These are phyloP conservation scores for Patella depressa DNA, from an alignment of 2,888 invertebrate genomes.

Conservation along the genomic window DNA sequence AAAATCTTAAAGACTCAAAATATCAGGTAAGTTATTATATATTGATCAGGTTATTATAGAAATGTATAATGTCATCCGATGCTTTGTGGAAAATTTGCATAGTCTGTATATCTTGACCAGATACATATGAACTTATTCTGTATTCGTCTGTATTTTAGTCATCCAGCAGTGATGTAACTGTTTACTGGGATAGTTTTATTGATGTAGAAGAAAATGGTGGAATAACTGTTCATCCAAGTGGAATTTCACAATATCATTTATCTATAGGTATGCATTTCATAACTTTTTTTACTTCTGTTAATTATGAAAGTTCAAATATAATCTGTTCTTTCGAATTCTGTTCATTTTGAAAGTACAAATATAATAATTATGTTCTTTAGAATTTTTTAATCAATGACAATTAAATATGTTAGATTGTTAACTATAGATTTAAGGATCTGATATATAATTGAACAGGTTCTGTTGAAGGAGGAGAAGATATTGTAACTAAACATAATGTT, in stretches of 20 bases:
- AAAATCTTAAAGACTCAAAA: conserved; percentile 17
- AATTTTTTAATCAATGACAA: too few species aligned
- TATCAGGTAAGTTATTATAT: conserved; percentile 12
- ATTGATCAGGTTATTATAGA: neutral
- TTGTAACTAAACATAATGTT: conserved; percentile 40
- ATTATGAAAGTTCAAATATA: too few species aligned
- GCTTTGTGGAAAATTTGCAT: too few species aligned
- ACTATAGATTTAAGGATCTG: neutral
- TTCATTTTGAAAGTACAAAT: too few species aligned
- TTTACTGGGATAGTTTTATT: conserved; percentile 16
- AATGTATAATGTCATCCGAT: too few species aligned
- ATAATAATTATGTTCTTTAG: too few species aligned
- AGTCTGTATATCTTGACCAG: too few species aligned
- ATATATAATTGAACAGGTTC: conserved; percentile 35
- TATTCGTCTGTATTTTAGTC: conserved; percentile 5
- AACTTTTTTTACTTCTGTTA: neutral
- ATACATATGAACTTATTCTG: neutral
- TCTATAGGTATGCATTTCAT: conserved; percentile 9
- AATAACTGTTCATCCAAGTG: conserved; percentile 12
- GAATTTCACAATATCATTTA: conserved; percentile 18
- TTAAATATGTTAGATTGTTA: neutral
- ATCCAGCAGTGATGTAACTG: conserved; percentile 3
- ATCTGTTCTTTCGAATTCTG: too few species aligned
- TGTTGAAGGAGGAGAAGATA: conserved; percentile 40
- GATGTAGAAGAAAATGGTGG: conserved; percentile 16